Evolutionary conservation across 2,888 invertebrate genomes (phyloP), one percentile per base, ranked within the genome.

Genomic region (Apodemia duryi): DNA sequence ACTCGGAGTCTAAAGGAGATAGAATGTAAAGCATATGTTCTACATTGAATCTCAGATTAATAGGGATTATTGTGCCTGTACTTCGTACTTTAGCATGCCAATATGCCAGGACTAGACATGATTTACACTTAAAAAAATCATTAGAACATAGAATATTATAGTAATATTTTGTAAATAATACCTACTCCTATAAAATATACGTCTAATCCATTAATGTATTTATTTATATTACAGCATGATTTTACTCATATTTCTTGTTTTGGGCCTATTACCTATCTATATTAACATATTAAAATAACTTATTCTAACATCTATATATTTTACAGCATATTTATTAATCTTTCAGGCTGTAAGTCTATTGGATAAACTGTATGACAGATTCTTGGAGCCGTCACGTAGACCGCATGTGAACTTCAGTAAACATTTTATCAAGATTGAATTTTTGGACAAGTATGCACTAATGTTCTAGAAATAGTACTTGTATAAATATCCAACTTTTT

Each of bases 341-440:
- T 91, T 92, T 87, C 92, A 93, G 91, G 93, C 94, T 78, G 88
- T 93, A 86, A 88, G 86, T 83, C 94, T 93, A 84, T 93, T 95
- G 79, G 95, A 95, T 82, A 95, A 94, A 87, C 93, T 95, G 81
- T 93, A 92, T 83, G 91, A 91, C 76, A 91, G 93, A 75, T 86
- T 93, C 81, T 88, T 90, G 87, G 80, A 82, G 84, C 82, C 87
- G 77, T 84, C 84, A 73, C 87, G 85, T 82, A 93, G 93, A 85
- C 87, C 93, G 74, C 93, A 93, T 82, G 89, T 93, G 80, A 93
- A 92, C 80, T 91, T 95, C 75, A 95, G 93, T 85, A 94, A 94
- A 78, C 93, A 94, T 75, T 95, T 93, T 84, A 93, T 96, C 78
- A 96, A 96, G 92, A 95, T 95, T 82, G 95, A 96, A 80, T 93